phyloP scores from a whole-genome alignment of 2,888 invertebrate genomes.

The Pyrrhosoma nymphula region DNA sequence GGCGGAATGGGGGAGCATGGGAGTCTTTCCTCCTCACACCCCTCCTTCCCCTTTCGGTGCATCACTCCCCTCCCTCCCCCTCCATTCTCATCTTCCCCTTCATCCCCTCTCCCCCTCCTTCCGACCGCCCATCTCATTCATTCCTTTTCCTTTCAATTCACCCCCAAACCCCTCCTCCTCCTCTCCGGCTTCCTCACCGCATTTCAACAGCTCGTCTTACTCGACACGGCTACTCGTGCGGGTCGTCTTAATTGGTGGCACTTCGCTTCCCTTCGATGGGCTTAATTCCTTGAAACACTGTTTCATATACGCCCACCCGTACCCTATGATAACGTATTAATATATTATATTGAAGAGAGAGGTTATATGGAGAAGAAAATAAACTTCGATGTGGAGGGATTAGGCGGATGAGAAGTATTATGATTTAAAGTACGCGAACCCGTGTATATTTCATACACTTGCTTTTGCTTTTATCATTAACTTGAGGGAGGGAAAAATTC shows the following conservation, averaged over 20 bases:
- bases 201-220: neutral
- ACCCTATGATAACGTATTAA: no score
- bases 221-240: neutral
- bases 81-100: neutral
- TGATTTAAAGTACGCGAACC: no score
- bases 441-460: no score
- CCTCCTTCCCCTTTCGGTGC: neutral
- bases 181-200: neutral
- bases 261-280: neutral
- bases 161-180: neutral
- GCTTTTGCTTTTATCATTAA: no score
- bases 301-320: no score
- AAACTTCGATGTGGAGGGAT: no score
- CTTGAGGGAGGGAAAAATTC: no score
- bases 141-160: conserved; percentile 41
- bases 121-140: neutral
- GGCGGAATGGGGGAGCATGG: neutral
- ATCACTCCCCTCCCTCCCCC: neutral
- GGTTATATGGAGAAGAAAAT: no score
- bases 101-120: conserved; percentile 14
- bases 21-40: no score
- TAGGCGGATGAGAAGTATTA: no score
- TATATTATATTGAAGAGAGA: no score
- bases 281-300: no score
- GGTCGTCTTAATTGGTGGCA: neutral